Evolutionary conservation across 2,888 invertebrate genomes (phyloP), one percentile per base, ranked within the genome.

Genomic region (Athripsodes cinereus): DNA sequence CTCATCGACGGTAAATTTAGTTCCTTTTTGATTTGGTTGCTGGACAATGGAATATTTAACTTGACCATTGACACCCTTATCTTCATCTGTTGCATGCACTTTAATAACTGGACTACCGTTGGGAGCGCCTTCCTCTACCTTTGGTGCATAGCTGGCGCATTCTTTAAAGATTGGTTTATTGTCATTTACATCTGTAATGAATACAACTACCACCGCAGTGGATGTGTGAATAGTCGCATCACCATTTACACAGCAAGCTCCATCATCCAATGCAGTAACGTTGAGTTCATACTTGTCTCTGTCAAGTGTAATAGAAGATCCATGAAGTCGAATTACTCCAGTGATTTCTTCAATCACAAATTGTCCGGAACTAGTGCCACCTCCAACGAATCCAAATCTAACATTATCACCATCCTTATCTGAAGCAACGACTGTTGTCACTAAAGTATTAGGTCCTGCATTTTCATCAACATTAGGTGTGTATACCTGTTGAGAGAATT

Each of bases 401-500:
- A 97, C 95, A 73, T 94, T 95, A 72, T 97, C 96, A 10, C 97
- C 96, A 72, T 97, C 96, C 74, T 96, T 96, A 71, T 97, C 97
- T 5, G 94, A 94, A 1, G 97, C 96, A 1, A 97, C 96, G 0
- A 97, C 94, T 0, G 96, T 96, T 6, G 96, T 96, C 0, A 97
- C 96, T 49, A 96, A 78, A 3, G 96, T 96, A 68, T 94, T 95
- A 0, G 95, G 92, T 0, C 95, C 95, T 10, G 95, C 95, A 72
- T 95, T 95, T 73, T 96, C 96, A 70, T 95, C 95, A 1, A 96
- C 95, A 73, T 95, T 96, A 0, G 96, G 95, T 1, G 95, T 95
- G 73, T 96, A 96, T 2, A 96, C 95, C 78, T 95, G 94, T 69
- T 96, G 96, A 0, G 94, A 94, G 72, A 96, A 96, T 72, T 94